Evolutionary conservation across 2,888 invertebrate genomes (phyloP), one percentile per base, ranked within the genome.

Genomic region (Notocelia uddmanniana): DNA sequence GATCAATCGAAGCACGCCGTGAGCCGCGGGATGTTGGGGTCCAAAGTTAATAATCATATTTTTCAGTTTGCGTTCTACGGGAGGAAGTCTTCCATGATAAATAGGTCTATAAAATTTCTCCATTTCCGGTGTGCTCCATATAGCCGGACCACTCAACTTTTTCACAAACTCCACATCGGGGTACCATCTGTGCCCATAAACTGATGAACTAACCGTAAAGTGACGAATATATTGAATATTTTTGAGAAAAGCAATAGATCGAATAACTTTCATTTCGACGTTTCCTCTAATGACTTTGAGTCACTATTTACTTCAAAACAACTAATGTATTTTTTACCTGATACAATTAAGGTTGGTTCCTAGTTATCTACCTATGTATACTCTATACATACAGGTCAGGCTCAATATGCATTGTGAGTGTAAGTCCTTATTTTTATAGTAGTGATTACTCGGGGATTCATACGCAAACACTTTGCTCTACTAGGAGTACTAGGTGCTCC

Each of bases 11-110:
- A 98, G 90, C 48, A 98, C 98, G 9, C 98, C 98, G 83, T 98
- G 98, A 52, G 98, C 98, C 3, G 98, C 97, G 1, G 98, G 98
- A 92, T 98, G 98, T 77, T 97, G 96, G 0, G 98, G 98, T 0
- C 98, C 98, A 87, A 98, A 98, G 86, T 98, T 98, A 15, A 98
- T 87, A 74, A 94, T 93, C 87, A 96, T 95, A 77, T 96, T 96
- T 78, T 94, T 94, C 26, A 97, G 89, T 59, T 93, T 92, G 62
- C 95, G 95, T 80, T 96, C 96, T 11, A 92, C 86, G 0, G 94
- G 94, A 6, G 78, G 83, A 5, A 89, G 41, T 62, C 79, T 88
- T 0, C 85, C 84, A 63, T 85, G 87, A 59, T 86, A 88, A 41
- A 88, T 85, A 3, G 92, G 88, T 76, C 85, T 89, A 66, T 77